Conservation (phyloP, 2,888 invertebrate species). For the Parnassius mnemosyne region DNA sequence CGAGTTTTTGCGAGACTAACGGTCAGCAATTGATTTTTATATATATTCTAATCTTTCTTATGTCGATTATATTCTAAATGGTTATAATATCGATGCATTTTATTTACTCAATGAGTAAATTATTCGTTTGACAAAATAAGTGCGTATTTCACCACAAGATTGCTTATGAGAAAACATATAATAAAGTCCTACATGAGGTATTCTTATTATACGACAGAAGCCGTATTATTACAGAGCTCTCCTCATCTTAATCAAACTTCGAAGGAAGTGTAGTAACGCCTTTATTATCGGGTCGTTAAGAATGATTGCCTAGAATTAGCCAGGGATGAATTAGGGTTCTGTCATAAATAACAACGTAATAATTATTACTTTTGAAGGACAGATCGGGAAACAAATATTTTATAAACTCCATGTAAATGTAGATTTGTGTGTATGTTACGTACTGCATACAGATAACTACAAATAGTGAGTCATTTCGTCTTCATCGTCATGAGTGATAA, state of each 20-base stretch:
- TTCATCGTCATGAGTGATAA: too few relatives aligned
- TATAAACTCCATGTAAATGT: too few relatives aligned
- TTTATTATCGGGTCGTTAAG: slow-evolving; percentile 44
- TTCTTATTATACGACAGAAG: slow-evolving; percentile 24
- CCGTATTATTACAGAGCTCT: slow-evolving; percentile 22
- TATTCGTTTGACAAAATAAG: background rate
- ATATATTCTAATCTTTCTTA: too few relatives aligned
- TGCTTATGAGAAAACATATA: slow-evolving; percentile 13
- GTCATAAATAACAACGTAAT: slow-evolving; percentile 28
- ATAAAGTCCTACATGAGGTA: slow-evolving; percentile 10
- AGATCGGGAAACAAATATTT: background rate
- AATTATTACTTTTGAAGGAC: slow-evolving; percentile 9
- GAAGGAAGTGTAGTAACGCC: slow-evolving; percentile 29
- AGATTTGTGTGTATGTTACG: too few relatives aligned
- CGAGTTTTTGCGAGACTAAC: too few relatives aligned
- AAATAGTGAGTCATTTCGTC: too few relatives aligned
- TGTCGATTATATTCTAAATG: too few relatives aligned
- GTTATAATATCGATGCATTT: too few relatives aligned
- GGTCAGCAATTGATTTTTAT: too few relatives aligned
- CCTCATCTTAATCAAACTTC: slow-evolving; percentile 43
- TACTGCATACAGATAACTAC: too few relatives aligned
- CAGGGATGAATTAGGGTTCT: slow-evolving; percentile 21
- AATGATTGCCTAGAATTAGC: slow-evolving; percentile 39
- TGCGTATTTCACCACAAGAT: too few relatives aligned
- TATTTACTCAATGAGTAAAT: too few relatives aligned